Percentiles rank a stretch among this genome's conserved stretches.
phyloP scores from a whole-genome alignment of 1,140 invertebrate species.

The Drosophila truncata region DNA sequence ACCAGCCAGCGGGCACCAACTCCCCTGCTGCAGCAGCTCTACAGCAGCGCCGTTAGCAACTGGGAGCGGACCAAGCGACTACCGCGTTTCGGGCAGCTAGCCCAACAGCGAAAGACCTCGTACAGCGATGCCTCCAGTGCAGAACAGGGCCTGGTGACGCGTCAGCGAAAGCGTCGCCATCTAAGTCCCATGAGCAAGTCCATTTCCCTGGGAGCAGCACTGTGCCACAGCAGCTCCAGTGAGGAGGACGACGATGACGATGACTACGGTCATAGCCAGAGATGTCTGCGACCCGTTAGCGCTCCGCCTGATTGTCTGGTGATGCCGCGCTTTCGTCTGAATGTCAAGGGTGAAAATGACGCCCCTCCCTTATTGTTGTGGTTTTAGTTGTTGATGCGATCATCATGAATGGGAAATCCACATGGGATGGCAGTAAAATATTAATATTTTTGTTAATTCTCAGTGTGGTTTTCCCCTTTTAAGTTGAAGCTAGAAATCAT shows the following conservation, averaged over 20 bases:
- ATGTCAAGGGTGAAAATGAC: conserved; percentile 72
- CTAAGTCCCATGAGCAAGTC: conserved; percentile 68
- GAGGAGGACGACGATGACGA: conserved; percentile 64
- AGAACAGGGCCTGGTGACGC: conserved; percentile 33
- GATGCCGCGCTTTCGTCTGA: conserved; percentile 62
- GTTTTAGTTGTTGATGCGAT: conserved; percentile 5
- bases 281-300: conserved; percentile 56
- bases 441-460: not conserved
- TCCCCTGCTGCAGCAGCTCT: conserved; percentile 87
- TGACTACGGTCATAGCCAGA: conserved; percentile 26
- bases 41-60: conserved; percentile 86
- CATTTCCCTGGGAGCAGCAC: conserved; percentile 51
- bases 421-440: not conserved
- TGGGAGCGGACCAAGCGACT: conserved; percentile 85
- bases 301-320: conserved; percentile 68
- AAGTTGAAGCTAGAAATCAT: conserved; percentile 13
- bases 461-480: not conserved
- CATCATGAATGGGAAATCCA: not conserved
- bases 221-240: conserved; percentile 59
- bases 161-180: conserved; percentile 30
- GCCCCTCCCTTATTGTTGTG: not conserved
- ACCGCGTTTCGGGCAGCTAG: conserved; percentile 46
- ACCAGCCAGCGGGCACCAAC: conserved; percentile 80
- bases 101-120: conserved; percentile 41
- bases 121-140: conserved; percentile 66